Percentiles rank a stretch among this genome's conserved stretches.
Conservation (phyloP, 2,888 invertebrate species). For the Epinotia ramella region DNA sequence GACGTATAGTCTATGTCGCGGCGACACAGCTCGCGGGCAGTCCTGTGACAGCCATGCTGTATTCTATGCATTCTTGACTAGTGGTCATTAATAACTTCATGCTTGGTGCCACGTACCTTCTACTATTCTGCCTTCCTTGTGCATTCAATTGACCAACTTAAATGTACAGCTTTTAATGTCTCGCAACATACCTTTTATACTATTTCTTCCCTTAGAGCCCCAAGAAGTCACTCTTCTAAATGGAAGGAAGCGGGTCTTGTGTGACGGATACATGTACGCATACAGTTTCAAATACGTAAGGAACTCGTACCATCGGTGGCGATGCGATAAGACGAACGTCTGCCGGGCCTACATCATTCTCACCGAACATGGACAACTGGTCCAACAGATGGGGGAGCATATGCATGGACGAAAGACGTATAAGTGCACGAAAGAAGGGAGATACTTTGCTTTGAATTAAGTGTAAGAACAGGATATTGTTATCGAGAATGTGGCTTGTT, state of each 20-base stretch:
- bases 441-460: conserved; percentile 36
- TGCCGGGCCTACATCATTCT: conserved; percentile 47
- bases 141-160: neutral
- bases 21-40: no score
- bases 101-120: neutral
- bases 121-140: neutral
- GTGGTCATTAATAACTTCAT: neutral
- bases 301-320: conserved; percentile 37
- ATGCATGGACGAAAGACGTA: conserved; percentile 52
- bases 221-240: conserved; percentile 20
- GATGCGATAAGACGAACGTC: conserved; percentile 47
- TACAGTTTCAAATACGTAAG: conserved; percentile 11
- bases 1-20: no score
- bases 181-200: neutral
- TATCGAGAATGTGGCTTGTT: no score
- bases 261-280: conserved; percentile 44
- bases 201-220: neutral
- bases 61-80: no score
- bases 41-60: no score
- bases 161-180: neutral
- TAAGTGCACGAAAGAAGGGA: conserved; percentile 43
- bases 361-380: conserved; percentile 32
- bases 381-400: conserved; percentile 49
- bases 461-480: no score
- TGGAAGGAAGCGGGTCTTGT: conserved; percentile 6